Percentiles rank a stretch among this genome's conserved stretches.
Conservation (phyloP, 2,113 vertebrate species). For the Podarcis muralis region DNA sequence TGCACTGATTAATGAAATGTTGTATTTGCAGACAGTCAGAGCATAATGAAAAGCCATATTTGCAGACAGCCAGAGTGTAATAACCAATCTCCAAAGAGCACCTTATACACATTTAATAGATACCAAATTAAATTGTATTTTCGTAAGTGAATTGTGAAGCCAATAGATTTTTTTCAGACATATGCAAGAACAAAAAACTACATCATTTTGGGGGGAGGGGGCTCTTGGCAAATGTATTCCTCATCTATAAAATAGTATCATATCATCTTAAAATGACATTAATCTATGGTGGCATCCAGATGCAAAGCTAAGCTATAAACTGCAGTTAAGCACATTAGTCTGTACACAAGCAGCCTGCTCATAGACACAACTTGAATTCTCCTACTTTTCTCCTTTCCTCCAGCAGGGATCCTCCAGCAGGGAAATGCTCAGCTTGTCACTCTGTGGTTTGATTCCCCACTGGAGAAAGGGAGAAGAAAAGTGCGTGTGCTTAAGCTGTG, state of each 20-base stretch:
- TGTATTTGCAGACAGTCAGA: slow-evolving; percentile 47
- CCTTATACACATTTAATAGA: not conserved
- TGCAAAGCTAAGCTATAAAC: too few species aligned
- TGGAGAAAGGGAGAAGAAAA: too few species aligned
- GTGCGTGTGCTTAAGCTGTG: too few species aligned
- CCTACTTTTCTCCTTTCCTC: too few species aligned
- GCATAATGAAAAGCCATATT: slow-evolving; percentile 2
- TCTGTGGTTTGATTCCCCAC: too few species aligned
- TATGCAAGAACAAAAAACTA: not conserved
- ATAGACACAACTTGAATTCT: too few species aligned
- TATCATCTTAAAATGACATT: not conserved
- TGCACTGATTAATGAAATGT: slow-evolving; percentile 74
- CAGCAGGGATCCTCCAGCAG: too few species aligned
- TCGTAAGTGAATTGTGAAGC: not conserved
- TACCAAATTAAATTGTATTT: not conserved
- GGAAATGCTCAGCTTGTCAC: too few species aligned
- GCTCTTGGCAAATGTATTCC: not conserved
- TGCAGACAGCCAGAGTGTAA: slow-evolving; percentile 13
- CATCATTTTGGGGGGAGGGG: not conserved
- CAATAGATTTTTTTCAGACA: not conserved
- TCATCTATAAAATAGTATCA: not conserved
- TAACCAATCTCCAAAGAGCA: slow-evolving; percentile 33
- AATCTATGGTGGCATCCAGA: not conserved
- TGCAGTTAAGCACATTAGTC: too few species aligned
- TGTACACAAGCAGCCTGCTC: too few species aligned